Evolutionary conservation across 2,888 invertebrate species (phyloP).

Genomic region (Mechanitis mazaeus): DNA sequence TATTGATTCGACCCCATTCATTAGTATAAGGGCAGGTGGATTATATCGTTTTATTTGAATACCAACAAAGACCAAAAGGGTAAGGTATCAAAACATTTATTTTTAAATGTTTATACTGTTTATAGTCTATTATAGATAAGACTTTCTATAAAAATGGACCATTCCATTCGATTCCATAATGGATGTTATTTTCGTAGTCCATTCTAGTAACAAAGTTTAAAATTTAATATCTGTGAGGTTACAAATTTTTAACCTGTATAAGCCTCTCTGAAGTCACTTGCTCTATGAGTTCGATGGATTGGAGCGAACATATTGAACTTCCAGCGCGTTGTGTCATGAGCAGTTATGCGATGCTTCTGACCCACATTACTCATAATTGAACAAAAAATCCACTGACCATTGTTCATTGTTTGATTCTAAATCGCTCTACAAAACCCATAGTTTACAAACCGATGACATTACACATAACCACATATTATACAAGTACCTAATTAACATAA

Average conservation of each 20-base stretch:
- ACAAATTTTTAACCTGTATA: neutral
- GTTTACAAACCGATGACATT: constrained; percentile 12
- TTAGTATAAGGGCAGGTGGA: no score
- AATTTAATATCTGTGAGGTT: no score
- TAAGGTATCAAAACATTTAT: no score
- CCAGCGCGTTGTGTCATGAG: constrained; percentile 59
- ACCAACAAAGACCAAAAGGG: no score
- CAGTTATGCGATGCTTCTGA: constrained; percentile 64
- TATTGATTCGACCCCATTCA: no score
- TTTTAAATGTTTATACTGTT: no score
- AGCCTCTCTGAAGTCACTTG: constrained; percentile 13
- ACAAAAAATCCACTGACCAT: constrained; percentile 51
- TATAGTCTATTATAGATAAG: no score
- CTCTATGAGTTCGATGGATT: constrained; percentile 34
- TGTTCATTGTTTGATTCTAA: constrained; percentile 29
- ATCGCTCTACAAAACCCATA: constrained; percentile 19
- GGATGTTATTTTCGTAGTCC: no score
- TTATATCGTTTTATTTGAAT: no score
- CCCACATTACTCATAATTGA: constrained; percentile 54
- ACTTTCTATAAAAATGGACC: no score
- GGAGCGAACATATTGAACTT: constrained; percentile 50
- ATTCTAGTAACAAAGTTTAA: no score
- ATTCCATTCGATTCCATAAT: no score
- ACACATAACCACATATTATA: constrained; percentile 15
- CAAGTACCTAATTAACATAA: constrained; percentile 23